phyloP scores from a whole-genome alignment of 2,113 vertebrate genomes.

The Austrofundulus limnaeus region DNA sequence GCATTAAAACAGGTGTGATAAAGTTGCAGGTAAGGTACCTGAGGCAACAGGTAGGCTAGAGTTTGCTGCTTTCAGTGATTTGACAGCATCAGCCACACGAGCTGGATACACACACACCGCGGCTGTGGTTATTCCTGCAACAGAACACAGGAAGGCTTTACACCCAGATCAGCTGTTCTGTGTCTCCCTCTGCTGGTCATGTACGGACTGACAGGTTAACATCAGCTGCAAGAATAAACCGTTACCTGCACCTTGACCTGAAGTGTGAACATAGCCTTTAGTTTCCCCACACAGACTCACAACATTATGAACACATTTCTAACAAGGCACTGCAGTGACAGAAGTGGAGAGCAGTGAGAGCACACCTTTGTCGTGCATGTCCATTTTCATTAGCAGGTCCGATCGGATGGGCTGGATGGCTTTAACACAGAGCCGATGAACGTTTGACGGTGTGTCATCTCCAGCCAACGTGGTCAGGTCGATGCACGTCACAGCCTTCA shows the following conservation, averaged over 20 bases:
- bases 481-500: conserved; percentile 91
- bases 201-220: not conserved
- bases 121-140: conserved; percentile 84
- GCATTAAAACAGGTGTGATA: not conserved
- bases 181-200: conserved; percentile 46
- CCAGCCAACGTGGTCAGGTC: conserved; percentile 94
- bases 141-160: not conserved
- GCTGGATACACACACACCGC: conserved; percentile 93
- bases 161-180: conserved; percentile 9
- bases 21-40: conserved; percentile 72
- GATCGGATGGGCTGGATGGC: conserved; percentile 86
- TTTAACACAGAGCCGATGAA: conserved; percentile 91
- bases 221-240: too few species aligned
- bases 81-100: conserved; percentile 86
- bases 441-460: conserved; percentile 89
- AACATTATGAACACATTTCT: too few species aligned
- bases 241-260: too few species aligned
- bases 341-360: too few species aligned
- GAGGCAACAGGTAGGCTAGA: conserved; percentile 90
- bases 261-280: too few species aligned
- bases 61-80: conserved; percentile 80
- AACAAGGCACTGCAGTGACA: too few species aligned
- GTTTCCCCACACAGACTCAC: too few species aligned
- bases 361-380: conserved; percentile 92
- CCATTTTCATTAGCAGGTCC: conserved; percentile 86